Percentiles rank a stretch among this genome's conserved stretches.
Evolutionary conservation across 2,797 vertebrate genomes (phyloP).

Genomic region (Poeciliopsis presidionis): DNA sequence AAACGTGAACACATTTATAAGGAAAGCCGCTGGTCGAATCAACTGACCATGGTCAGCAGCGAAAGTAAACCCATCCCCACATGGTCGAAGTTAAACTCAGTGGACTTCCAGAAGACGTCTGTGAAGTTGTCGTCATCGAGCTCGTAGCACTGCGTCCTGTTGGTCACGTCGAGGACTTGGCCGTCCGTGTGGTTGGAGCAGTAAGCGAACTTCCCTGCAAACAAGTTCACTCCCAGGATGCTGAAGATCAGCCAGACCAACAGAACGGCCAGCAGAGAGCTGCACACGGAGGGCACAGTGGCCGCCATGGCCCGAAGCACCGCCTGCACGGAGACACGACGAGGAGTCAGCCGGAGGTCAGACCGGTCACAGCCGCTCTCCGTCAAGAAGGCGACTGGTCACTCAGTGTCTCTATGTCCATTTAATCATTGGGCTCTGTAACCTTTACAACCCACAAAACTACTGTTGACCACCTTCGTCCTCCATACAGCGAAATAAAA

Average conservation of each 20-base stretch:
- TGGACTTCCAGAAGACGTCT: constrained; percentile 87
- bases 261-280: constrained; percentile 91
- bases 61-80: constrained; percentile 94
- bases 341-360: background rate
- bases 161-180: constrained; percentile 79
- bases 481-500: too few relatives aligned
- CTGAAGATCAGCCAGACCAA: constrained; percentile 97
- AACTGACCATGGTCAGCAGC: constrained; percentile 91
- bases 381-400: background rate
- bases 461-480: too few relatives aligned
- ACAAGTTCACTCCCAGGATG: constrained; percentile 95
- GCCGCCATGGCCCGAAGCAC: constrained; percentile 84
- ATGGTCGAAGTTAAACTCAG: constrained; percentile 92
- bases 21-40: background rate
- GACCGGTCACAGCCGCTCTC: background rate
- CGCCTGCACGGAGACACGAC: constrained; percentile 46
- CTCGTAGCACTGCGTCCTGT: constrained; percentile 83
- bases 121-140: constrained; percentile 23
- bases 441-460: too few relatives aligned
- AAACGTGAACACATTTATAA: background rate
- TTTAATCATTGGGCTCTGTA: too few relatives aligned
- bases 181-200: constrained; percentile 87
- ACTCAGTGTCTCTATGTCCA: background rate
- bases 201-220: constrained; percentile 91
- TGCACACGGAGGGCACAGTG: constrained; percentile 93